These are phyloP conservation scores for Chironex yamaguchii DNA, from an alignment of 30 jellyfish, hydroid and myxozoan genomes.

Conservation along the genomic window DNA sequence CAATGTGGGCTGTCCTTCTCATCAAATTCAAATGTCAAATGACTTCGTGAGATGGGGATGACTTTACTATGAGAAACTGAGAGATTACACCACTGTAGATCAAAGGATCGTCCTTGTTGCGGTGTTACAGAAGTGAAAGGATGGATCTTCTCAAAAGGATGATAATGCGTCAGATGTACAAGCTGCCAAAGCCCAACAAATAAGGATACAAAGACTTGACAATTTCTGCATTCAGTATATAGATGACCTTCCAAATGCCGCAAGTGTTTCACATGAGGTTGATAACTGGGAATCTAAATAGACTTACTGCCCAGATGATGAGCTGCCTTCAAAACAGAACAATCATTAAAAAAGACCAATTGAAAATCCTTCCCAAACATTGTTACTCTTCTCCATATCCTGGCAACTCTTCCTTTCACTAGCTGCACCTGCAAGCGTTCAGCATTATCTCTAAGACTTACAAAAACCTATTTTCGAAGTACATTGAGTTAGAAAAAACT, in stretches of 20 bases:
- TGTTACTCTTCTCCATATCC: not conserved
- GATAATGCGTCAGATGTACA: not conserved
- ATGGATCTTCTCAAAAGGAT: too few relatives aligned
- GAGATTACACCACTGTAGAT: too few relatives aligned
- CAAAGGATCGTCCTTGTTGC: too few relatives aligned
- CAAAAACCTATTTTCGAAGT: conserved; percentile 18
- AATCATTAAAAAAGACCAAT: not conserved
- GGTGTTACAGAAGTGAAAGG: too few relatives aligned
- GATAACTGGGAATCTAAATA: conserved; percentile 46
- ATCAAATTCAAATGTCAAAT: too few relatives aligned
- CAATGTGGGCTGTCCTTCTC: too few relatives aligned
- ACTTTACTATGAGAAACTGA: too few relatives aligned
- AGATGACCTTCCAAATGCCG: conserved; percentile 16
- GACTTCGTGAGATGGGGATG: too few relatives aligned
- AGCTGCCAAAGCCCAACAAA: not conserved
- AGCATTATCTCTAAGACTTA: conserved; percentile 11
- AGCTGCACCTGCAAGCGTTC: conserved; percentile 45
- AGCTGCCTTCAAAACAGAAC: not conserved
- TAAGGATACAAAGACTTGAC: conserved; percentile 8
- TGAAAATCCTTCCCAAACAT: conserved; percentile 12
- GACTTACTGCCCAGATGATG: not conserved
- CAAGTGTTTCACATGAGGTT: not conserved
- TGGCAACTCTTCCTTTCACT: conserved; percentile 26
- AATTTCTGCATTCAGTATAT: not conserved
- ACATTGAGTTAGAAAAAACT: conserved; percentile 31